A percentile compares a stretch with the other conserved stretches of the same genome.
Evolutionary conservation across 2,797 vertebrate genomes (phyloP).

Genomic region (Notoglanidium macrostoma): DNA sequence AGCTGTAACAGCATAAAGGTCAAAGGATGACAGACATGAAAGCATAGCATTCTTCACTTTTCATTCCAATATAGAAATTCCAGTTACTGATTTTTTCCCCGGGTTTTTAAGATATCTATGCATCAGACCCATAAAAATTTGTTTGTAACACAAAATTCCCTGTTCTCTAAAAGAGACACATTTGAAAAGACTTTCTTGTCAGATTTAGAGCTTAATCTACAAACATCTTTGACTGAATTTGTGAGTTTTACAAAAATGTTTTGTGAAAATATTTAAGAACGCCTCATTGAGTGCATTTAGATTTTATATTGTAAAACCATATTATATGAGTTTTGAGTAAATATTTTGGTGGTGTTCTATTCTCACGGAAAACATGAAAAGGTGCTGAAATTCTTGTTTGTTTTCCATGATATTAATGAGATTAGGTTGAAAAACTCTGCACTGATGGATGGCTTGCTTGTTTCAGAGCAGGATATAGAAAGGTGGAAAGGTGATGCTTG

Average conservation of each 20-base stretch:
- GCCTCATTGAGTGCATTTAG: background rate
- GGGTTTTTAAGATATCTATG: background rate
- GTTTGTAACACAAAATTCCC: background rate
- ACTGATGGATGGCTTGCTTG: background rate
- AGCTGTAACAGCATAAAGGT: background rate
- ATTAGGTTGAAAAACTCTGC: background rate
- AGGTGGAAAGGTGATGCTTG: slow-evolving; percentile 6
- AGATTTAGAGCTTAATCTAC: background rate
- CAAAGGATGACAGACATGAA: background rate
- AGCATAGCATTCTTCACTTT: background rate
- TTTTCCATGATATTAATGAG: background rate
- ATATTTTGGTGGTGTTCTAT: background rate
- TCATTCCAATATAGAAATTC: background rate
- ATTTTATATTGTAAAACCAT: background rate
- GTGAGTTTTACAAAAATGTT: background rate
- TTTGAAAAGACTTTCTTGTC: background rate
- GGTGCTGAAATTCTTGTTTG: background rate
- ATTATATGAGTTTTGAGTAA: background rate
- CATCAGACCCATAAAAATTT: background rate
- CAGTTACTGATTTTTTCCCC: background rate
- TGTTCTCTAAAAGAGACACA: background rate
- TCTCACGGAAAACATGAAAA: background rate
- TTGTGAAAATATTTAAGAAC: background rate
- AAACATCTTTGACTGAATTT: background rate
- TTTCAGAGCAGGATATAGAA: background rate